These are phyloP conservation scores for Coptotermes formosanus DNA, from an alignment of 1,140 invertebrate species.

Conservation along the genomic window DNA sequence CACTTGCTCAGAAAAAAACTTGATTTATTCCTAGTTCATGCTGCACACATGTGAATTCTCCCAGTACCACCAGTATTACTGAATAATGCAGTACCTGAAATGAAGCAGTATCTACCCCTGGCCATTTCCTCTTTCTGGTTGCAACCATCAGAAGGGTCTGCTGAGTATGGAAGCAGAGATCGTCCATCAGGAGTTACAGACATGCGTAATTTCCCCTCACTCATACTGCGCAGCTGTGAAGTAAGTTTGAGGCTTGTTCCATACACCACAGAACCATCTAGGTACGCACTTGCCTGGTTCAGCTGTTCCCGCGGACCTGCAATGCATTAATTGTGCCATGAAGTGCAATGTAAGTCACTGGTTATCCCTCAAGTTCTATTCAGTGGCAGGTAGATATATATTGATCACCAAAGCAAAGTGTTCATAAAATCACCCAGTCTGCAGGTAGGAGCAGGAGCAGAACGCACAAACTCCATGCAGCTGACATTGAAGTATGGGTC, in stretches of 20 bases:
- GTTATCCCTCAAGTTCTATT: no score
- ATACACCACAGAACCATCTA: constrained; percentile 89
- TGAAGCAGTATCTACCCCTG: constrained; percentile 74
- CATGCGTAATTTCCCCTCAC: constrained; percentile 62
- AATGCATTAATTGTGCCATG: constrained; percentile 22
- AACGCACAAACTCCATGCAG: constrained; percentile 83
- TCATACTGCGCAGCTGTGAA: constrained; percentile 54
- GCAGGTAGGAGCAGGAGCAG: constrained; percentile 83
- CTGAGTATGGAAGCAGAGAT: constrained; percentile 67
- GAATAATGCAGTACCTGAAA: constrained; percentile 52
- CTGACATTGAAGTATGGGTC: constrained; percentile 69
- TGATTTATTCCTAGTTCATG: no score
- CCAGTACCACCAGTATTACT: no score
- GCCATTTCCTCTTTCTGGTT: constrained; percentile 64
- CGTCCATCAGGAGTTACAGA: constrained; percentile 61
- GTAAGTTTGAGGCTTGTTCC: constrained; percentile 60
- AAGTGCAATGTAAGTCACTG: no score
- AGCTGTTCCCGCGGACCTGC: constrained; percentile 79
- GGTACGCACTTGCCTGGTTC: constrained; percentile 84
- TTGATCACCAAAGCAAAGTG: no score
- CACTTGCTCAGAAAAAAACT: no score
- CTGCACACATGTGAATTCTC: no score
- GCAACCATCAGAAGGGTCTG: constrained; percentile 70
- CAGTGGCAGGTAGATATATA: no score
- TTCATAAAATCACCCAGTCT: constrained; percentile 58